These are phyloP conservation scores for Tuberolachnus salignus DNA, from an alignment of 2,888 invertebrate genomes.

Conservation along the genomic window DNA sequence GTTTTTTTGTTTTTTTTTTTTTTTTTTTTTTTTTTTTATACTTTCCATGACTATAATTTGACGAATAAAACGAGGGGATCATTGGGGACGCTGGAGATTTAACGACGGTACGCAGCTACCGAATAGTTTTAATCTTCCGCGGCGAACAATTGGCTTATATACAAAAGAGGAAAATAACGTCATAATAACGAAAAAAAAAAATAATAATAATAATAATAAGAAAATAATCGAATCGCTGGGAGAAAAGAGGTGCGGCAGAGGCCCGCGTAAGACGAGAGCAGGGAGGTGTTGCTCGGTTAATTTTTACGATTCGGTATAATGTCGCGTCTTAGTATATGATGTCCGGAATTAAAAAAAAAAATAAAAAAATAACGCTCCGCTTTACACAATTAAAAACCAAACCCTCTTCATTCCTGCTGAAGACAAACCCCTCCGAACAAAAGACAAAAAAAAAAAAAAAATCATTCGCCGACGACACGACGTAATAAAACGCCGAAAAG, in stretches of 20 bases:
- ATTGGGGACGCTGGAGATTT: background rate
- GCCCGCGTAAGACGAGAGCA: background rate
- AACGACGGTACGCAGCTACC: background rate
- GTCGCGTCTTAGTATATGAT: conserved; percentile 3
- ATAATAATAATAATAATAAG: conserved; percentile 7
- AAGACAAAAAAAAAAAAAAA: background rate
- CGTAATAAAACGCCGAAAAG: conserved; percentile 24
- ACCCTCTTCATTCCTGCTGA: background rate
- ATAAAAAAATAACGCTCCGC: conserved; percentile 40
- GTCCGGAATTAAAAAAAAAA: background rate
- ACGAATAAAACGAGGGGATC: conserved; percentile 18
- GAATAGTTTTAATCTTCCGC: conserved; percentile 48
- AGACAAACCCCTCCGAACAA: conserved; percentile 17
- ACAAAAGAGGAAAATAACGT: background rate
- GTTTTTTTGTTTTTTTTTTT: too few species aligned
- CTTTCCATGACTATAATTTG: background rate
- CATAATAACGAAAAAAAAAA: conserved; percentile 14
- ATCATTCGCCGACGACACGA: conserved; percentile 7
- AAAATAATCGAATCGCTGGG: conserved; percentile 46
- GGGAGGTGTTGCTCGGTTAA: conserved; percentile 32
- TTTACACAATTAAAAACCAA: conserved; percentile 46
- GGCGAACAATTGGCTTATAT: conserved; percentile 42
- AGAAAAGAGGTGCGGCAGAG: background rate
- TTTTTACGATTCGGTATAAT: conserved; percentile 53
- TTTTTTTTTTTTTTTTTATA: too few species aligned